Conservation (phyloP, 2,888 invertebrate species). For the Marasmarcha lunaedactyla region DNA sequence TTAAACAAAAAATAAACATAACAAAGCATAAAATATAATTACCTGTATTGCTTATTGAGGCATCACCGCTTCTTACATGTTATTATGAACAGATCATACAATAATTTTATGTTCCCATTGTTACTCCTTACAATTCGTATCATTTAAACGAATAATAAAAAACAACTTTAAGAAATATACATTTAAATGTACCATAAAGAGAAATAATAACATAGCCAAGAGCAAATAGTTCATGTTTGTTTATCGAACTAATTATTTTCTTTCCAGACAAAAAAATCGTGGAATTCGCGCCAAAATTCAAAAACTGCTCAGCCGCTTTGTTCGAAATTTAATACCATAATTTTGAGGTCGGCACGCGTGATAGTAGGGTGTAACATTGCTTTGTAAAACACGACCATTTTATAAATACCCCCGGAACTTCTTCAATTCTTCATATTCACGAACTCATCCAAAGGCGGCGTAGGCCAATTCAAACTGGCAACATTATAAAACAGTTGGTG, state of each 20-base stretch:
- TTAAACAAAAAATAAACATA: no score
- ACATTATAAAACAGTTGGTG: constrained; percentile 44
- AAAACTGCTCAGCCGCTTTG: constrained; percentile 30
- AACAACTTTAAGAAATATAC: constrained; percentile 32
- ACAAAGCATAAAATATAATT: no score
- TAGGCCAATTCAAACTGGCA: constrained; percentile 26
- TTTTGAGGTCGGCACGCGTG: constrained; percentile 41
- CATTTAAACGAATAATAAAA: no score
- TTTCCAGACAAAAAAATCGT: constrained; percentile 34
- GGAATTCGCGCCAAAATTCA: constrained; percentile 24
- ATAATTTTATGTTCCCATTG: no score
- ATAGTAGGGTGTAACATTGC: constrained; percentile 28
- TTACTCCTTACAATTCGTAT: no score
- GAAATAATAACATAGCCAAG: constrained; percentile 36
- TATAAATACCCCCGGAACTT: constrained; percentile 20
- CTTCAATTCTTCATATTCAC: neutral
- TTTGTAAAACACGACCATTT: constrained; percentile 37
- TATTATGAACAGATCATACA: no score
- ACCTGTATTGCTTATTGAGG: no score
- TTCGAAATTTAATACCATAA: constrained; percentile 38
- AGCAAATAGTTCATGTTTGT: constrained; percentile 44
- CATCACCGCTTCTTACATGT: no score
- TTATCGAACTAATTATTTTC: constrained; percentile 19
- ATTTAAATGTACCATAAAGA: constrained; percentile 19
- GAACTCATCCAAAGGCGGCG: constrained; percentile 17